Evolutionary conservation across 2,888 invertebrate genomes (phyloP).

Genomic region (Drosophila emarginata): DNA sequence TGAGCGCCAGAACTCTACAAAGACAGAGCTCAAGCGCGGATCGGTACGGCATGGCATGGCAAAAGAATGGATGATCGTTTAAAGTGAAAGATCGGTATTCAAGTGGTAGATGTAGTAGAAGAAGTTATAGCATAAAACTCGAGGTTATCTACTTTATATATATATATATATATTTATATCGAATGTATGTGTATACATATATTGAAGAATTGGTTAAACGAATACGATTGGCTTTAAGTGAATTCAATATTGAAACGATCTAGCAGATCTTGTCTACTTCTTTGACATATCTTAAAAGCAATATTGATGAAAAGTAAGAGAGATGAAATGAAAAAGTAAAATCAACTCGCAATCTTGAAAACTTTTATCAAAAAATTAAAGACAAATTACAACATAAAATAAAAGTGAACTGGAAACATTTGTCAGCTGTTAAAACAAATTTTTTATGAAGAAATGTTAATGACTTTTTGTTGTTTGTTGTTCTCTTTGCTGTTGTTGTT

Average conservation of each 20-base stretch:
- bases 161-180: no score
- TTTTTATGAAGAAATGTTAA: constrained; percentile 60
- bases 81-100: not conserved
- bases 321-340: not conserved
- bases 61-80: not conserved
- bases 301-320: constrained; percentile 23
- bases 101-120: constrained; percentile 11
- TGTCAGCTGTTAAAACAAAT: constrained; percentile 71
- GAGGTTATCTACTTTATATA: no score
- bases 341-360: not conserved
- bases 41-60: not conserved
- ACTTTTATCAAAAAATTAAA: constrained; percentile 5
- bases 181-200: no score
- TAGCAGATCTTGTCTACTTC: constrained; percentile 3
- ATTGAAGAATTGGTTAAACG: no score
- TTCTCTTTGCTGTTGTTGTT: constrained; percentile 6
- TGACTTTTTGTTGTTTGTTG: constrained; percentile 43
- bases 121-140: constrained; percentile 2
- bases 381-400: constrained; percentile 15
- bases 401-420: constrained; percentile 44
- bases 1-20: constrained; percentile 47
- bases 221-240: no score
- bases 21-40: constrained; percentile 17
- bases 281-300: not conserved
- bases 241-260: no score